Conservation (phyloP, 2,113 vertebrate genomes). For the Orcinus orca region DNA sequence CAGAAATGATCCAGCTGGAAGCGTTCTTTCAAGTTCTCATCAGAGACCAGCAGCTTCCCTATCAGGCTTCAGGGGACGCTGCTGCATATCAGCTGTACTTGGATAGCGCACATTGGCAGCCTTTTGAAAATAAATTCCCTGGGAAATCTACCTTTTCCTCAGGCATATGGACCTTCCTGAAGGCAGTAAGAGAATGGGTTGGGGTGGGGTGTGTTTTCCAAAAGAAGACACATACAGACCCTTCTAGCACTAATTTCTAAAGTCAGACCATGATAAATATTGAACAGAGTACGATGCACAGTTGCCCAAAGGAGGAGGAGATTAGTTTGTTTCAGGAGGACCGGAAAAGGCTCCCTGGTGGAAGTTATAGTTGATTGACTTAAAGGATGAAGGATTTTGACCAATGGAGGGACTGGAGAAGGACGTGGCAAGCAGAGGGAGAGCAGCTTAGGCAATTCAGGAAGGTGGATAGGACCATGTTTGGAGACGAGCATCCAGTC, state of each 20-base stretch:
- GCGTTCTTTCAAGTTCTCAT: background rate
- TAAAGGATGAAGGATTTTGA: slow-evolving; percentile 18
- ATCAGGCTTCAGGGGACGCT: background rate
- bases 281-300: background rate
- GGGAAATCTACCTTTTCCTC: background rate
- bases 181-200: background rate
- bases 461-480: background rate
- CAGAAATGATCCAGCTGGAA: background rate
- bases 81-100: background rate
- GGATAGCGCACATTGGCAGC: background rate
- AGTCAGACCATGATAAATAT: background rate
- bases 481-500: background rate
- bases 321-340: background rate
- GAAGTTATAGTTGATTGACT: background rate
- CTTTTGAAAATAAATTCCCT: background rate
- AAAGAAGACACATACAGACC: background rate
- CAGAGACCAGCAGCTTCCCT: background rate
- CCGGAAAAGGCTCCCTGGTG: background rate
- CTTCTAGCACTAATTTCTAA: slow-evolving; percentile 8
- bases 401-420: background rate
- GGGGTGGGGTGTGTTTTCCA: background rate
- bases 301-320: background rate
- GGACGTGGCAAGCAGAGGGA: background rate
- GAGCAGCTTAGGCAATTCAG: background rate
- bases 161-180: background rate